These are phyloP conservation scores for Syngnathus acus DNA, from an alignment of 2,797 vertebrate species.

Conservation along the genomic window DNA sequence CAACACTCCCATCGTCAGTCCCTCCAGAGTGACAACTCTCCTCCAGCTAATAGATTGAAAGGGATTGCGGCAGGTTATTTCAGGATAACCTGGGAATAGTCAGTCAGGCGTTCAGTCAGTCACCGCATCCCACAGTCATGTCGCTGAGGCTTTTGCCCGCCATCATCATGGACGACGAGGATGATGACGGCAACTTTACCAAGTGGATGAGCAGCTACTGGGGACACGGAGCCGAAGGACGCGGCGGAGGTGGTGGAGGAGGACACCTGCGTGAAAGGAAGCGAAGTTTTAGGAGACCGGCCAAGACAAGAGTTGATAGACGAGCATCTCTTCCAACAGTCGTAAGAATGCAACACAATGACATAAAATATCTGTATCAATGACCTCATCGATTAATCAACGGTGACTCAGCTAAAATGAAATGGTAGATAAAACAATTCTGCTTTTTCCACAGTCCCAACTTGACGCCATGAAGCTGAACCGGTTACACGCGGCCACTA, in stretches of 20 bases:
- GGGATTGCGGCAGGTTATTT: conserved; percentile 58
- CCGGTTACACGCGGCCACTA: conserved; percentile 61
- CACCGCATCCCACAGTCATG: conserved; percentile 39
- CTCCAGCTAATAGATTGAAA: conserved; percentile 65
- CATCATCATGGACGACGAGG: conserved; percentile 82
- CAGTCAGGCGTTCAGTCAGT: conserved; percentile 24
- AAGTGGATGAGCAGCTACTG: conserved; percentile 99
- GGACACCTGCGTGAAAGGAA: conserved; percentile 63
- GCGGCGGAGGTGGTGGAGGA: background rate
- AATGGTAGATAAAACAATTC: background rate
- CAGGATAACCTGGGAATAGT: conserved; percentile 50
- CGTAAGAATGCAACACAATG: conserved; percentile 64
- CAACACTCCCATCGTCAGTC: conserved; percentile 19
- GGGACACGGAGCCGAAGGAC: conserved; percentile 73
- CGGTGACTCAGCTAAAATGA: background rate
- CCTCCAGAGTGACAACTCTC: conserved; percentile 12
- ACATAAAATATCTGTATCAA: too few species aligned
- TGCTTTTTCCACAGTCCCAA: conserved; percentile 61
- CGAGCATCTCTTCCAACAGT: conserved; percentile 82
- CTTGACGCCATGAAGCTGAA: conserved; percentile 74
- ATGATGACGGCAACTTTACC: conserved; percentile 90
- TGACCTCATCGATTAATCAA: too few species aligned
- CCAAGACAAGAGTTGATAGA: conserved; percentile 58
- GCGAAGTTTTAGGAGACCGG: conserved; percentile 66
- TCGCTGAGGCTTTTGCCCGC: conserved; percentile 65